These are phyloP conservation scores for Danio tinwini DNA, from an alignment of 2,797 vertebrate genomes.

Conservation along the genomic window DNA sequence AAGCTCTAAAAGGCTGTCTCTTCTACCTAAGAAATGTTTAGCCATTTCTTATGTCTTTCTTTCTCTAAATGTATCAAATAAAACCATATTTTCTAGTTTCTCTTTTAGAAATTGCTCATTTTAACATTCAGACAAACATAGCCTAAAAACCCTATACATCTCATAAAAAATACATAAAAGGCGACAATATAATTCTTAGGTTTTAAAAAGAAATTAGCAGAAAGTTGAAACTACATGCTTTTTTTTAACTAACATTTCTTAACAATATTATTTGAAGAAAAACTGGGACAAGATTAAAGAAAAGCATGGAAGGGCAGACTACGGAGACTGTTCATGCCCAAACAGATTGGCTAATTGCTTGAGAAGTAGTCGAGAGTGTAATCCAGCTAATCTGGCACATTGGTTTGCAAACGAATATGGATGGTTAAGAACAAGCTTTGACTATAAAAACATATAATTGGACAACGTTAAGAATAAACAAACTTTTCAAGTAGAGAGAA, in stretches of 20 bases:
- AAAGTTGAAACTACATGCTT: not conserved
- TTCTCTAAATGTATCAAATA: not conserved
- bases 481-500: not conserved
- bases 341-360: not conserved
- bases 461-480: not conserved
- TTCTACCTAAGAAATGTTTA: not conserved
- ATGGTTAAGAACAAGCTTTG: not conserved
- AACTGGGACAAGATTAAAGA: not conserved
- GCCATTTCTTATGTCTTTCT: not conserved
- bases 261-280: not conserved
- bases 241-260: not conserved
- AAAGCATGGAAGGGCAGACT: not conserved
- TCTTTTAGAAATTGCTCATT: not conserved
- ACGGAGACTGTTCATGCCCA: not conserved
- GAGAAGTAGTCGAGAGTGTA: not conserved
- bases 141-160: not conserved
- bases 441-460: not conserved
- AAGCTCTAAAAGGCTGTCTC: not conserved
- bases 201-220: too few species aligned
- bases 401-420: not conserved
- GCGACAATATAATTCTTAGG: too few species aligned
- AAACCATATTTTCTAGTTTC: not conserved
- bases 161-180: not conserved
- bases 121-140: not conserved
- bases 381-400: slow-evolving; percentile 5